Conservation (phyloP, 1,140 invertebrate species). For the Ceratina calcarata region DNA sequence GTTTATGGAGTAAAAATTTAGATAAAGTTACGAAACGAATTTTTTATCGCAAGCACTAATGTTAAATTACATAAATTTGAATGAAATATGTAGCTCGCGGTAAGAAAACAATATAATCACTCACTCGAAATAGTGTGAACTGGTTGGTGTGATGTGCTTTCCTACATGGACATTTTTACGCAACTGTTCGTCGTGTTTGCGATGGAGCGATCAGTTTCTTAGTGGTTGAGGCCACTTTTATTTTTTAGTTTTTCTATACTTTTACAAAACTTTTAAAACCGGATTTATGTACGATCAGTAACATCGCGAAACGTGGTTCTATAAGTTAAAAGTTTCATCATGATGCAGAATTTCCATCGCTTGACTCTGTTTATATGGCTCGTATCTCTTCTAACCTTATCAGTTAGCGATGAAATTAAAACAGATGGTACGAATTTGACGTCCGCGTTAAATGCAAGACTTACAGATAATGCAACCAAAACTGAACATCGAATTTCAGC, state of each 20-base stretch:
- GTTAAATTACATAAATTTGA: no score
- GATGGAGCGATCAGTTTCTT: background rate
- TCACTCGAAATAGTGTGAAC: no score
- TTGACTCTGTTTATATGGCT: constrained; percentile 50
- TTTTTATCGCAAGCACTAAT: no score
- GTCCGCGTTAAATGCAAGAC: background rate
- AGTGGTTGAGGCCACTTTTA: constrained; percentile 56
- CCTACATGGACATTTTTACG: no score
- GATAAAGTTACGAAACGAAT: no score
- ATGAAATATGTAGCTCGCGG: no score
- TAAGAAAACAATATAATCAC: no score
- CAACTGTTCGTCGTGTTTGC: no score
- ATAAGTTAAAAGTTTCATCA: constrained; percentile 1
- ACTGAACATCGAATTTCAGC: background rate
- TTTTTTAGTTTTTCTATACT: constrained; percentile 63
- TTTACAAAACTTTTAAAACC: constrained; percentile 52
- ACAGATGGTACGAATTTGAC: constrained; percentile 31
- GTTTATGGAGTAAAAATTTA: no score
- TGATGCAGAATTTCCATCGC: constrained; percentile 36
- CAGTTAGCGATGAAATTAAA: constrained; percentile 44
- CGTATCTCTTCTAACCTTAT: constrained; percentile 60
- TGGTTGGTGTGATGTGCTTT: no score
- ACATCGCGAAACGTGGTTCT: background rate
- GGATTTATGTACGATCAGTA: background rate
- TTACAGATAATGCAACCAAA: background rate